A percentile compares a stretch with the other conserved stretches of the same genome.
Evolutionary conservation across 1,140 invertebrate species (phyloP).

Genomic region (Papilio glaucus): DNA sequence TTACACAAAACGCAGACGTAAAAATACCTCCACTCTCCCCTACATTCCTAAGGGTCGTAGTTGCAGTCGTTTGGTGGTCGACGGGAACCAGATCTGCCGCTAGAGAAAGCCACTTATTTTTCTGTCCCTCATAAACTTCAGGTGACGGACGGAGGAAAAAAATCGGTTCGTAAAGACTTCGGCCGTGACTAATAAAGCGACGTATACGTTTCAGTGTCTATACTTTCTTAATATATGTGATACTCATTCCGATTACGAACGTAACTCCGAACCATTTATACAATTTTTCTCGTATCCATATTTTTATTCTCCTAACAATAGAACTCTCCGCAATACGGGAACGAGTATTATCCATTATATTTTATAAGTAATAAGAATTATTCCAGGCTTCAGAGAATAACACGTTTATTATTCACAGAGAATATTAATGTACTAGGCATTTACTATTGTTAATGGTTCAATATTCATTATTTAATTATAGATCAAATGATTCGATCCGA

Average conservation of each 20-base stretch:
- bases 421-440: background rate
- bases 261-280: background rate
- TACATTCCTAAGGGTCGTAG: no score
- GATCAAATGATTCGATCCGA: no score
- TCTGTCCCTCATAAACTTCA: no score
- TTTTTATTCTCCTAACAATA: background rate
- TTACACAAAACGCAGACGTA: no score
- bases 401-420: background rate
- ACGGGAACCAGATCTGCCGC: no score
- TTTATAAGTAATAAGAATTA: background rate
- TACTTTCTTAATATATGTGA: background rate
- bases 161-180: no score
- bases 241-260: background rate
- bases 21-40: no score
- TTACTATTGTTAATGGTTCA: background rate
- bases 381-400: background rate
- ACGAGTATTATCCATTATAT: background rate
- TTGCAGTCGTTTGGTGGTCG: no score
- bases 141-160: no score
- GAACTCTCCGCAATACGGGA: background rate
- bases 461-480: background rate
- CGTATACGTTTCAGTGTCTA: no score
- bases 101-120: no score
- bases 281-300: background rate
- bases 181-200: no score